phyloP scores from a whole-genome alignment of 1,140 invertebrate genomes.

The Andrena cerasifolii region DNA sequence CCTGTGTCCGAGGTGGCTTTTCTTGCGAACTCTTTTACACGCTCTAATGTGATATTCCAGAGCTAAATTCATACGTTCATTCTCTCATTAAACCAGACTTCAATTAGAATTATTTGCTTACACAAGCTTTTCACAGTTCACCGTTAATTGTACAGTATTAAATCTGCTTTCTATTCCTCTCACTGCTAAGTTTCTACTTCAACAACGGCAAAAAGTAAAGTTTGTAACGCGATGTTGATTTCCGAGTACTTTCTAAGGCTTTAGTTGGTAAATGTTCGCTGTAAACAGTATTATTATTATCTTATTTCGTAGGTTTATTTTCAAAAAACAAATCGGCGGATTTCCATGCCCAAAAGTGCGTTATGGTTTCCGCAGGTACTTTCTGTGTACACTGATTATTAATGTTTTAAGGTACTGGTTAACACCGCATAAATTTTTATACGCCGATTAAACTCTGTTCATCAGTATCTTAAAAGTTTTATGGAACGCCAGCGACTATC shows the following conservation, averaged over 20 bases:
- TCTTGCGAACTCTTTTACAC: slow-evolving; percentile 34
- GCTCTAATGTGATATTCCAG: slow-evolving; percentile 49
- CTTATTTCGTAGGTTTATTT: not conserved
- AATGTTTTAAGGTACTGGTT: slow-evolving; percentile 27
- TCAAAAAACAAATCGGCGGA: not conserved
- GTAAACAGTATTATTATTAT: slow-evolving; percentile 21
- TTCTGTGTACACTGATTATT: not conserved
- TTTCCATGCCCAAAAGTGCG: too few relatives aligned
- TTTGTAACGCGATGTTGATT: not conserved
- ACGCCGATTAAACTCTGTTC: slow-evolving; percentile 23
- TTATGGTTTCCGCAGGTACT: not conserved
- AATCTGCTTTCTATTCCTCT: not conserved
- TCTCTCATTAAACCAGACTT: slow-evolving; percentile 5
- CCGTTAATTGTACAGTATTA: not conserved
- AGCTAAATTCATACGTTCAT: slow-evolving; percentile 28
- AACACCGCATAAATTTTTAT: slow-evolving; percentile 1
- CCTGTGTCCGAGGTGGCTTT: slow-evolving; percentile 64
- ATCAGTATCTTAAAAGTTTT: slow-evolving; percentile 8
- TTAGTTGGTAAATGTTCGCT: not conserved
- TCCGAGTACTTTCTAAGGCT: not conserved
- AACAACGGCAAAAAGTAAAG: not conserved
- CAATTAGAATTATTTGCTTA: too few relatives aligned
- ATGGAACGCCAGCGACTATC: not conserved
- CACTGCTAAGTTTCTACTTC: not conserved
- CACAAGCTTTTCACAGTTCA: not conserved